phyloP scores from a whole-genome alignment of 2,888 invertebrate genomes.

The Andrena hattorfiana region DNA sequence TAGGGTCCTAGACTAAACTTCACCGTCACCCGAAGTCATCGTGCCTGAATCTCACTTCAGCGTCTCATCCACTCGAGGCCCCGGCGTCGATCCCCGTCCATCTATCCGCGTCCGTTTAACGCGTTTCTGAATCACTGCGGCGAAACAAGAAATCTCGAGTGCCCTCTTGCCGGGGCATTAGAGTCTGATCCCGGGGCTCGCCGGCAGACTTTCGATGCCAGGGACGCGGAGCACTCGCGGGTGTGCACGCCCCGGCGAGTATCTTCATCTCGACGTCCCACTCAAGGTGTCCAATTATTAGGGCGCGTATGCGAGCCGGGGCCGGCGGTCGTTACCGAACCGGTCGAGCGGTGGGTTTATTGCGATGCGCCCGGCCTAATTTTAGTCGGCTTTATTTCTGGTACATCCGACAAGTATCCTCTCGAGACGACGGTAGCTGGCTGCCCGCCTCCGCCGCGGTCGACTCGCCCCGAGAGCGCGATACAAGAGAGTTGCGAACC shows the following conservation, averaged over 20 bases:
- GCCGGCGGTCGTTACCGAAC: constrained; percentile 58
- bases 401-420: constrained; percentile 72
- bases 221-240: constrained; percentile 1
- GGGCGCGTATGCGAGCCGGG: constrained; percentile 39
- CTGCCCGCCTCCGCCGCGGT: constrained; percentile 3
- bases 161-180: constrained; percentile 29
- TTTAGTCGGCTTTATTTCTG: constrained; percentile 72
- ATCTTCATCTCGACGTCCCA: constrained; percentile 55
- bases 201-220: constrained; percentile 7
- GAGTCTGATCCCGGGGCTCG: background rate
- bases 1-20: too few relatives aligned
- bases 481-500: constrained; percentile 70
- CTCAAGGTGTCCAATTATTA: constrained; percentile 66
- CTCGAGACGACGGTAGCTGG: constrained; percentile 28
- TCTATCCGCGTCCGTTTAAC: background rate
- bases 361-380: constrained; percentile 70
- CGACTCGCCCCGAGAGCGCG: background rate
- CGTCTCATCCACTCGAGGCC: background rate
- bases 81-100: background rate
- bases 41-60: background rate
- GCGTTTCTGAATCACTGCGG: constrained; percentile 9
- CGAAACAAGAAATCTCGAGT: constrained; percentile 36
- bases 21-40: background rate
- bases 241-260: constrained; percentile 18
- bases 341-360: constrained; percentile 62